Conservation (phyloP, 2,797 vertebrate species). For the Peromyscus aztecus region DNA sequence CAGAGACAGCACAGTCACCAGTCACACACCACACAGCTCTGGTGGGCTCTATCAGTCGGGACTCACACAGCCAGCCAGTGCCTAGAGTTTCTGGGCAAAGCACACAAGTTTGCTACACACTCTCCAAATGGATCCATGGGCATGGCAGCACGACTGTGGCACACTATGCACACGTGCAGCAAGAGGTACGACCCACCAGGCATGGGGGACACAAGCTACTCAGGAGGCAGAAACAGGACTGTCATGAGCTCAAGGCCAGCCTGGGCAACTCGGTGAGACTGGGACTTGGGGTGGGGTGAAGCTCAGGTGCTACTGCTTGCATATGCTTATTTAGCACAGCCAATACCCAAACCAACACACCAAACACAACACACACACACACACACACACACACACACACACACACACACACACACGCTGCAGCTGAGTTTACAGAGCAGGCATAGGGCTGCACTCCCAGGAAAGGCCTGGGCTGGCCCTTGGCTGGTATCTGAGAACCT, state of each 20-base stretch:
- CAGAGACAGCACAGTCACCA: background rate
- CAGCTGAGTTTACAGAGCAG: background rate
- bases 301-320: background rate
- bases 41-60: background rate
- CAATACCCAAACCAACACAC: background rate
- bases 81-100: background rate
- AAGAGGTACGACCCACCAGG: background rate
- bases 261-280: background rate
- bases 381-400: fast-evolving
- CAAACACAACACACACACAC: no score
- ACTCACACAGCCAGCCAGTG: background rate
- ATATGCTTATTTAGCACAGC: background rate
- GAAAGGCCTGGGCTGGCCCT: background rate
- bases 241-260: background rate
- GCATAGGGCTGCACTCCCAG: background rate
- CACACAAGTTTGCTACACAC: background rate
- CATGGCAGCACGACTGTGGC: background rate
- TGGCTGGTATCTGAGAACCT: background rate
- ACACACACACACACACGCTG: fast-evolving
- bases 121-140: background rate
- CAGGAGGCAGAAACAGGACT: background rate
- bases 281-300: background rate
- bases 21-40: background rate
- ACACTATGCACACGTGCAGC: background rate
- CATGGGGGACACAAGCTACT: background rate